Percentiles rank a stretch among this genome's conserved stretches.
Conservation (phyloP, 2,888 invertebrate genomes). For the Lapara coniferarum region DNA sequence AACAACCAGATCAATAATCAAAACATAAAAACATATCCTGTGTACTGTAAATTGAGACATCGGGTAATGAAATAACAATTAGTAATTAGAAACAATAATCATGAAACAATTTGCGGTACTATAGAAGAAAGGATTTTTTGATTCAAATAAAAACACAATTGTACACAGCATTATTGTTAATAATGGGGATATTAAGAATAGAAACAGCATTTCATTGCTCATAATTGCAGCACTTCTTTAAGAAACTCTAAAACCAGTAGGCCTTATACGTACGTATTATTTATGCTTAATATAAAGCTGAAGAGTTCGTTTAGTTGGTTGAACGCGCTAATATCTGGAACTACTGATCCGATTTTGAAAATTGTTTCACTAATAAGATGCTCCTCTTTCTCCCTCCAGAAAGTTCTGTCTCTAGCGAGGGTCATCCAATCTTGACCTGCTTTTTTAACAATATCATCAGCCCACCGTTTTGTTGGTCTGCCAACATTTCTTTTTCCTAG, state of each 20-base stretch:
- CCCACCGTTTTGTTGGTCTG: too few species aligned
- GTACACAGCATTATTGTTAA: constrained; percentile 7
- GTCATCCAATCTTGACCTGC: too few species aligned
- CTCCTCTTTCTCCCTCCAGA: too few species aligned
- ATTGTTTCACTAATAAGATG: too few species aligned
- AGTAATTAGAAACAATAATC: constrained; percentile 14
- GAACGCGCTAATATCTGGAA: too few species aligned
- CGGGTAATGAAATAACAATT: background rate
- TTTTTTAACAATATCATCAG: too few species aligned
- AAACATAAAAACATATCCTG: background rate
- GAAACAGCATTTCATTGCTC: constrained; percentile 33
- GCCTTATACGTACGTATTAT: constrained; percentile 27
- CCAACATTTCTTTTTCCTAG: too few species aligned
- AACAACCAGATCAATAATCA: background rate
- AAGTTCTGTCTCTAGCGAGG: too few species aligned
- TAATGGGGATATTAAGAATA: constrained; percentile 28
- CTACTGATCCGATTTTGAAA: too few species aligned
- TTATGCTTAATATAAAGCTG: too few species aligned
- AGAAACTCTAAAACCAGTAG: constrained; percentile 10
- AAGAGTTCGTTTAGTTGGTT: too few species aligned
- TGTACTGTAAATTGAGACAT: background rate
- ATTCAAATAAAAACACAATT: background rate
- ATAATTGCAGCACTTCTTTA: constrained; percentile 34
- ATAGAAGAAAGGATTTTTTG: constrained; percentile 3
- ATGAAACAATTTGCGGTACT: background rate